Percentiles rank a stretch among this genome's conserved stretches.
Evolutionary conservation across 1,140 invertebrate genomes (phyloP).

Genomic region (Drepana arcuata): DNA sequence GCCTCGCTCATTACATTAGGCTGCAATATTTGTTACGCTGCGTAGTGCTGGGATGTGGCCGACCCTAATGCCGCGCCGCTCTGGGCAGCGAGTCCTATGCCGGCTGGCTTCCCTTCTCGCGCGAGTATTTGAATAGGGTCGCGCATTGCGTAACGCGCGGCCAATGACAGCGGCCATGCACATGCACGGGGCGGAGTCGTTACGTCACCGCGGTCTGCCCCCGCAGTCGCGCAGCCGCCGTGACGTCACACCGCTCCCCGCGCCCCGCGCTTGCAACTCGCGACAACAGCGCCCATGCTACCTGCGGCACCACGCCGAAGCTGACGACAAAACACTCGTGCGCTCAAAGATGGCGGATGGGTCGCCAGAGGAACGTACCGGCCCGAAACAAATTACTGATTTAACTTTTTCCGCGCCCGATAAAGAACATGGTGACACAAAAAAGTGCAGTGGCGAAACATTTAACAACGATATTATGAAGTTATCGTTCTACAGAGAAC

Average conservation of each 20-base stretch:
- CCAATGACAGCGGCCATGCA: conserved; percentile 63
- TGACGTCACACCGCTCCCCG: conserved; percentile 53
- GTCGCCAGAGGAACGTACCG: conserved; percentile 48
- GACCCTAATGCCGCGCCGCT: conserved; percentile 47
- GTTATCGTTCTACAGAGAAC: conserved; percentile 62
- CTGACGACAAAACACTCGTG: conserved; percentile 66
- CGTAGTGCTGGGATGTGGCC: conserved; percentile 54
- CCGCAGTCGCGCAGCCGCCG: conserved; percentile 60
- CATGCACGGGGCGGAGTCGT: conserved; percentile 64
- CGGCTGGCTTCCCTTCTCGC: conserved; percentile 58
- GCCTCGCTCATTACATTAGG: conserved; percentile 44
- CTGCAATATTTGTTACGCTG: conserved; percentile 54
- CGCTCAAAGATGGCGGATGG: conserved; percentile 72
- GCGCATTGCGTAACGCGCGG: conserved; percentile 64
- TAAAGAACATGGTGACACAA: conserved; percentile 60
- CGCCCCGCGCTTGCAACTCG: conserved; percentile 34
- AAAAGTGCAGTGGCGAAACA: conserved; percentile 60
- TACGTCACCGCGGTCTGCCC: conserved; percentile 59
- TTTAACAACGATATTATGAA: conserved; percentile 47
- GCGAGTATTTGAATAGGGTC: conserved; percentile 59
- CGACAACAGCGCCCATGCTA: conserved; percentile 52
- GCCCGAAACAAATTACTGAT: conserved; percentile 50
- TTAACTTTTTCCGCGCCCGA: conserved; percentile 65
- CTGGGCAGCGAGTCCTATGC: conserved; percentile 53
- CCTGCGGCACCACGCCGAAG: conserved; percentile 41